Evolutionary conservation across 2,797 vertebrate genomes (phyloP).

Genomic region (Lithobates sylvaticus): DNA sequence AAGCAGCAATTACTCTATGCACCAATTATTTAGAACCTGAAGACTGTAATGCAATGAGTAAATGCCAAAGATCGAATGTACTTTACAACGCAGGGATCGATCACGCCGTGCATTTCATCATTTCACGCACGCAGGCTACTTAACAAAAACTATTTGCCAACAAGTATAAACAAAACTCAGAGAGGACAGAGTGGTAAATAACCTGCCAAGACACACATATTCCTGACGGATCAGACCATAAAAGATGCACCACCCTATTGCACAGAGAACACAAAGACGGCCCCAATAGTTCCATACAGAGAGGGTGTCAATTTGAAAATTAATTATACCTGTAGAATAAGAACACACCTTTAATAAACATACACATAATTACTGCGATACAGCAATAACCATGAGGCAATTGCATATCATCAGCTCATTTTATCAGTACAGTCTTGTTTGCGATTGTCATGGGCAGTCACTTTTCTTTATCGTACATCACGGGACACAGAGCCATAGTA

Average conservation of each 20-base stretch:
- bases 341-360: slow-evolving; percentile 39
- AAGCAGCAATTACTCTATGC: slow-evolving; percentile 26
- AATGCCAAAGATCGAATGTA: slow-evolving; percentile 46
- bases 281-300: slow-evolving; percentile 51
- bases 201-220: slow-evolving; percentile 62
- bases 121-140: slow-evolving; percentile 55
- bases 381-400: too few relatives aligned
- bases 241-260: slow-evolving; percentile 60
- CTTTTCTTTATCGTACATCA: too few relatives aligned
- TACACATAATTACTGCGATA: too few relatives aligned
- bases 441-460: too few relatives aligned
- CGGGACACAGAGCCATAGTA: too few relatives aligned
- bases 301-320: slow-evolving; percentile 49
- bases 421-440: too few relatives aligned
- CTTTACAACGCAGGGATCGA: slow-evolving; percentile 33
- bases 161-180: slow-evolving; percentile 60
- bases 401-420: too few relatives aligned
- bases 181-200: slow-evolving; percentile 39
- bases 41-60: slow-evolving; percentile 17
- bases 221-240: slow-evolving; percentile 58
- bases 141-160: slow-evolving; percentile 61
- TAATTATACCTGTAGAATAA: slow-evolving; percentile 43
- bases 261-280: slow-evolving; percentile 35
- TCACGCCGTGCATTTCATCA: slow-evolving; percentile 54
- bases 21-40: slow-evolving; percentile 46